phyloP scores from a whole-genome alignment of 2,888 invertebrate genomes.

The Iphiclides podalirius region DNA sequence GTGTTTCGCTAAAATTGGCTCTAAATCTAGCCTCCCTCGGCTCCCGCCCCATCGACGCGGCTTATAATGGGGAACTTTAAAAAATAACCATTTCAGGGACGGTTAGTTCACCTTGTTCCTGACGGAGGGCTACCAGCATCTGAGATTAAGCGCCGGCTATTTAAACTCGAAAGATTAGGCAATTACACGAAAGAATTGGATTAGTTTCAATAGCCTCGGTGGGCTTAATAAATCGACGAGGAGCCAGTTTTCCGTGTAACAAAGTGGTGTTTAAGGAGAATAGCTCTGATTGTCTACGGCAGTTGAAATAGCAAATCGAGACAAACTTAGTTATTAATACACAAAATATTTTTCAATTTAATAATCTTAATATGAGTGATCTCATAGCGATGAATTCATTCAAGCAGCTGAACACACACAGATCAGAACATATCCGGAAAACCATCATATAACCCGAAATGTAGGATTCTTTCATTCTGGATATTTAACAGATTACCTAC shows the following conservation, averaged over 20 bases:
- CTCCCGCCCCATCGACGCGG: conserved; percentile 42
- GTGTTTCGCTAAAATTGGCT: conserved; percentile 51
- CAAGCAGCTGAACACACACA: no score
- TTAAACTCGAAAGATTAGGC: conserved; percentile 63
- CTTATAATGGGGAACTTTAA: conserved; percentile 55
- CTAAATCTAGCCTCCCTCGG: conserved; percentile 56
- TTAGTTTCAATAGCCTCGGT: conserved; percentile 32
- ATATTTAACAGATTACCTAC: no score
- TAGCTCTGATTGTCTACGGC: no score
- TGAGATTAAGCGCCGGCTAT: conserved; percentile 53
- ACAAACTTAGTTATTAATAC: no score
- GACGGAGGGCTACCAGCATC: conserved; percentile 30
- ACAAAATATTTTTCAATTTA: no score
- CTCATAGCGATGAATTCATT: no score
- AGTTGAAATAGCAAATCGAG: no score
- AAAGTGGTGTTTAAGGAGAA: neutral
- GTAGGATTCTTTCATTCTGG: no score
- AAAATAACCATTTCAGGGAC: conserved; percentile 70
- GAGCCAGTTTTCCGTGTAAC: neutral
- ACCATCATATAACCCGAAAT: no score
- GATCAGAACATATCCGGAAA: no score
- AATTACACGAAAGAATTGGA: conserved; percentile 64
- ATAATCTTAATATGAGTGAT: no score
- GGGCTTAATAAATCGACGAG: conserved; percentile 18
- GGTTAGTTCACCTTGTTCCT: conserved; percentile 61